Base-by-base conservation (phyloP, 2,113 vertebrate genomes). In the Quiscalus mexicanus region DNA sequence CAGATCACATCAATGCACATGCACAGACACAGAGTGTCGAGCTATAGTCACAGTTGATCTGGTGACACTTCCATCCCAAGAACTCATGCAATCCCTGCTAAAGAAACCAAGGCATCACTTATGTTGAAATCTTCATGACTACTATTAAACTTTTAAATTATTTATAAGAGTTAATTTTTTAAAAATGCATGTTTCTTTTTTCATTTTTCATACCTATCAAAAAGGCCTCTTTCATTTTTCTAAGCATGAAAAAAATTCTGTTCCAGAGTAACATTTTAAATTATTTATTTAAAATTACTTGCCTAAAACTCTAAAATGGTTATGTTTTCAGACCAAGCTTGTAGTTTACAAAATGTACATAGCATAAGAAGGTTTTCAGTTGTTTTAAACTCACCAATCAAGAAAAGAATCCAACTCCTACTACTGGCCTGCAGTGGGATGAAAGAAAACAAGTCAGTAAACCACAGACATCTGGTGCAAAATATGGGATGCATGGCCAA, bases 1-100 rank as follows among this genome's bases (percentile, higher is more conserved):
- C 23, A 63, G 95, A 96, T 95, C 88, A 63, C 69, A 96, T 93
- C 94, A 90, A 69, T 41, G 75, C 70, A 83, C 65, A 76, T 37
- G 55, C 44, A 96, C 75, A 81, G 35, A 80, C 16, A 11, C 3
- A 0, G 62, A 87, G 55, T 52, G 75, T 80, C 24, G 65, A 80
- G 79, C 42, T 84, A 71, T 22, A 90, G 89, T 91, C 91, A 91
- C 87, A 94, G 55, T 0, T 67, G 75, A 78, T 65, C 28, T 86
- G 59, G 35, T 59, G 42, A 80, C 79, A 80, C 24, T 83, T 84
- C 49, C 64, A 86, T 81, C 42, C 55, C 25, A 39, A 85, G 16
- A 88, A 35, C 44, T 74, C 91, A 55, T 15, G 15, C 44, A 79
- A 76, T 55, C 56, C 41, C 44, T 75, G 73, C 64, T 86, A 95